Evolutionary conservation across 2,797 vertebrate genomes (phyloP).

Genomic region (Pantherophis vulpinus): DNA sequence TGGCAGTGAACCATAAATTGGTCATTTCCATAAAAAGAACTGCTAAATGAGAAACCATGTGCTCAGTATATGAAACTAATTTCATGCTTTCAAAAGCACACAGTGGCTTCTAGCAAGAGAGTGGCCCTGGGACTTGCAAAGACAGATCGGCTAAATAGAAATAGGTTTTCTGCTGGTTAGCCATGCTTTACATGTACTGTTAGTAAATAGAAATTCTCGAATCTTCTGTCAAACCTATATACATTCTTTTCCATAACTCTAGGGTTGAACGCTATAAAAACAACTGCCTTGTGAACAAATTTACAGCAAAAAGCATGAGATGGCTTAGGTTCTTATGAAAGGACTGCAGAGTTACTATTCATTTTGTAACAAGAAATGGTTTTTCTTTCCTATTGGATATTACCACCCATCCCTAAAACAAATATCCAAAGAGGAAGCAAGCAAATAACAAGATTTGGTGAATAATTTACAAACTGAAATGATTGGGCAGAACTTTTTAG

Average conservation of each 20-base stretch:
- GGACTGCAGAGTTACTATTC: slow-evolving; percentile 45
- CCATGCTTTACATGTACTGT: slow-evolving; percentile 74
- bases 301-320: slow-evolving; percentile 63
- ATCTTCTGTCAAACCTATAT: slow-evolving; percentile 75
- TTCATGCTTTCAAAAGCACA: slow-evolving; percentile 87
- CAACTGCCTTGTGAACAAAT: slow-evolving; percentile 70
- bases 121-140: slow-evolving; percentile 79
- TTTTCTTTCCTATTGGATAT: slow-evolving; percentile 33
- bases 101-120: slow-evolving; percentile 78
- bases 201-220: slow-evolving; percentile 72
- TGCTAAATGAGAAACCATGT: slow-evolving; percentile 78
- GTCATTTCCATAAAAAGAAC: slow-evolving; percentile 82
- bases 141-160: slow-evolving; percentile 77
- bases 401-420: background rate
- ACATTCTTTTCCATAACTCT: slow-evolving; percentile 71
- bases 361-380: slow-evolving; percentile 51
- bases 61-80: slow-evolving; percentile 81
- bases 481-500: background rate
- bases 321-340: slow-evolving; percentile 62
- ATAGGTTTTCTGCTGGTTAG: slow-evolving; percentile 71
- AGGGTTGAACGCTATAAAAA: slow-evolving; percentile 68
- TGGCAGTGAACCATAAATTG: slow-evolving; percentile 76
- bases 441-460: slow-evolving; percentile 39
- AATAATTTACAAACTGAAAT: slow-evolving; percentile 54
- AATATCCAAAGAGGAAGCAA: slow-evolving; percentile 18